Evolutionary conservation across 37 sponge, comb jelly and placozoan genomes (phyloP).

Genomic region (Tethya wilhelma): DNA sequence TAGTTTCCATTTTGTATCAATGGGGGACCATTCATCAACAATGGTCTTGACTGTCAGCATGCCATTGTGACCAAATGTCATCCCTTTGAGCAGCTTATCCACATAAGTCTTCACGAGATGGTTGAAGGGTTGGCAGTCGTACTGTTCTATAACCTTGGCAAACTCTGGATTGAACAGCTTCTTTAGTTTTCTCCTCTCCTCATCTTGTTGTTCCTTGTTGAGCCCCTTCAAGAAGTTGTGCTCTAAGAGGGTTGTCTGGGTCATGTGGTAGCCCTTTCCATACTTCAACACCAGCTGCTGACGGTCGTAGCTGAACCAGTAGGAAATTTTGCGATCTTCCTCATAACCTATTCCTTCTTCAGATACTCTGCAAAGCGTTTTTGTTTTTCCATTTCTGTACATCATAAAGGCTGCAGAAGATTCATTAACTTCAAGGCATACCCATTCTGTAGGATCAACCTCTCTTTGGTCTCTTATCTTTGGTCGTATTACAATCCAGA

Average conservation of each 20-base stretch:
- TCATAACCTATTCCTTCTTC: constrained; percentile 52
- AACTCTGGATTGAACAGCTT: constrained; percentile 42
- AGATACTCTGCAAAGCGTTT: background rate
- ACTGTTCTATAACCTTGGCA: constrained; percentile 29
- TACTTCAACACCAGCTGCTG: constrained; percentile 59
- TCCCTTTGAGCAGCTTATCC: background rate
- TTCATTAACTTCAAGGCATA: background rate
- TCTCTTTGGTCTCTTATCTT: background rate
- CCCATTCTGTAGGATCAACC: background rate
- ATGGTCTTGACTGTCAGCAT: background rate
- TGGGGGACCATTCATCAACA: background rate
- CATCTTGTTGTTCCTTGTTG: background rate
- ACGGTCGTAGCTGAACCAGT: constrained; percentile 76
- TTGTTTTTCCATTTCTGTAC: background rate
- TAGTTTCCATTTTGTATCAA: background rate
- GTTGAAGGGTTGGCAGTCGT: constrained; percentile 11
- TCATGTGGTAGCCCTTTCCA: constrained; percentile 79
- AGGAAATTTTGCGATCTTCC: constrained; percentile 27
- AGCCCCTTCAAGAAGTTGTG: constrained; percentile 25
- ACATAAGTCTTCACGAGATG: constrained; percentile 6
- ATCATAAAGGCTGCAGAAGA: background rate
- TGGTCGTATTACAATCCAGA: background rate
- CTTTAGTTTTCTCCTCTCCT: constrained; percentile 9
- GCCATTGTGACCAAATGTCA: background rate
- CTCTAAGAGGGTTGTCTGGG: constrained; percentile 54